These are phyloP conservation scores for Watsonalla cultraria DNA, from an alignment of 2,888 invertebrate genomes.

Conservation along the genomic window DNA sequence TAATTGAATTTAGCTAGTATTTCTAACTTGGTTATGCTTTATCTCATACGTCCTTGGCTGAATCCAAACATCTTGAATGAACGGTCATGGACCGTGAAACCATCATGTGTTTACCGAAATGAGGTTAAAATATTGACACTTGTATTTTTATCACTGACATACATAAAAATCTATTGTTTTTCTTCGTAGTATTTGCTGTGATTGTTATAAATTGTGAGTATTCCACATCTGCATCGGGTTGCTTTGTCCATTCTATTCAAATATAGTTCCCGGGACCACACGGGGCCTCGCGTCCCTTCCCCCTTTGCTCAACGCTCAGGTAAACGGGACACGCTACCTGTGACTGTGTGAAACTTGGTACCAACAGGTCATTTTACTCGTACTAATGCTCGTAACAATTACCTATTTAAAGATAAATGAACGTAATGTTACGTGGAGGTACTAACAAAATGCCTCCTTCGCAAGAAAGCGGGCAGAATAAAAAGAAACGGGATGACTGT, in stretches of 20 bases:
- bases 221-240: slow-evolving; percentile 22
- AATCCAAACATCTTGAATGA: slow-evolving; percentile 49
- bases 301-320: slow-evolving; percentile 51
- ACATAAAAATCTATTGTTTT: background rate
- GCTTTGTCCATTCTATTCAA: slow-evolving; percentile 61
- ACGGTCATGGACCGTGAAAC: slow-evolving; percentile 51
- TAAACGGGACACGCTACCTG: slow-evolving; percentile 68
- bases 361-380: slow-evolving; percentile 6
- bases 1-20: slow-evolving; percentile 27
- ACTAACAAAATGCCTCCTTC: slow-evolving; percentile 15
- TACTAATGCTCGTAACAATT: background rate
- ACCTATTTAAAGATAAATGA: background rate
- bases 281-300: slow-evolving; percentile 46
- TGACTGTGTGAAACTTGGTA: slow-evolving; percentile 50
- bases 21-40: slow-evolving; percentile 33
- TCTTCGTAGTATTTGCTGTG: background rate
- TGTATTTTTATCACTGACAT: too few species aligned
- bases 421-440: background rate
- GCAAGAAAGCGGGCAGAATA: slow-evolving; percentile 57
- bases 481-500: slow-evolving; percentile 67
- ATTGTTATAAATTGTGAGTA: slow-evolving; percentile 19
- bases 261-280: slow-evolving; percentile 52
- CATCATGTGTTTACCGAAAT: slow-evolving; percentile 39
- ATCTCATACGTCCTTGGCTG: slow-evolving; percentile 45
- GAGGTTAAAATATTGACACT: too few species aligned